Conservation (phyloP, 2,888 invertebrate species). For the Morpho deidamia region DNA sequence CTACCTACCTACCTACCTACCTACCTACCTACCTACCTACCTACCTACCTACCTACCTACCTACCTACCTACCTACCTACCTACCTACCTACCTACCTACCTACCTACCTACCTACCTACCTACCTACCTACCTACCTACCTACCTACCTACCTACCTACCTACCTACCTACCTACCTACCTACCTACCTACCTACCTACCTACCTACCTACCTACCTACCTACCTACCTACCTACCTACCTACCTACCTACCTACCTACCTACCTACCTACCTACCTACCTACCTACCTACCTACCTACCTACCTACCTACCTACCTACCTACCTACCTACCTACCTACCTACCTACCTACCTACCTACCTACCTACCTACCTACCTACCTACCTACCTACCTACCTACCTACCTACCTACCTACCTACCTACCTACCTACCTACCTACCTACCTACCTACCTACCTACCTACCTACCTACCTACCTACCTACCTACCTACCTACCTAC, state of each 20-base stretch:
- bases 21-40: constrained; percentile 12
- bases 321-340: constrained; percentile 6
- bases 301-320: too few species aligned
- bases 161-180: constrained; percentile 13
- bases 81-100: too few species aligned
- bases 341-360: neutral
- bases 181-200: constrained; percentile 12
- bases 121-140: constrained; percentile 10
- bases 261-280: constrained; percentile 1
- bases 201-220: constrained; percentile 4
- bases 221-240: too few species aligned
- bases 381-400: constrained; percentile 13
- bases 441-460: constrained; percentile 3
- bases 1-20: constrained; percentile 19
- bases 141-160: constrained; percentile 12
- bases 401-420: constrained; percentile 13
- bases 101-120: too few species aligned
- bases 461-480: constrained; percentile 19
- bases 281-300: neutral
- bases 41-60: constrained; percentile 12
- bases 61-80: neutral
- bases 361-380: constrained; percentile 1
- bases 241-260: neutral
- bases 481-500: constrained; percentile 12
- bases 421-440: too few species aligned